Evolutionary conservation across 2,888 invertebrate genomes (phyloP).

Genomic region (Zelleria hepariella): DNA sequence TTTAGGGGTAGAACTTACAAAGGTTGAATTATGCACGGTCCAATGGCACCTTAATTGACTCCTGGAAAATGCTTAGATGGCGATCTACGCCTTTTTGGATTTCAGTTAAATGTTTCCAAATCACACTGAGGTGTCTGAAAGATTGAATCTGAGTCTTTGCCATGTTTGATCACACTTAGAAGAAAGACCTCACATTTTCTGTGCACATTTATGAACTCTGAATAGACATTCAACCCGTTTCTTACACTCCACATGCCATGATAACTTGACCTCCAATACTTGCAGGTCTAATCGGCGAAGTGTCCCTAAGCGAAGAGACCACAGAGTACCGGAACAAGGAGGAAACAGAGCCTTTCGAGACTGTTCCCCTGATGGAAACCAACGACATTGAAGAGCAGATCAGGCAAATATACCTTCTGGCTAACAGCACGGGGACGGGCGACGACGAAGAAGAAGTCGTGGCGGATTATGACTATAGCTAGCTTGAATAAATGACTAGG

Average conservation of each 20-base stretch:
- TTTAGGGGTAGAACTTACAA: too few species aligned
- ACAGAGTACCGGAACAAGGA: conserved; percentile 30
- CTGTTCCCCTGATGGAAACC: conserved; percentile 30
- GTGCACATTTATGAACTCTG: too few species aligned
- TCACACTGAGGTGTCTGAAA: too few species aligned
- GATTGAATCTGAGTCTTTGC: too few species aligned
- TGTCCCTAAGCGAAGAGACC: conserved; percentile 32
- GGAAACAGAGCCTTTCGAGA: conserved; percentile 30
- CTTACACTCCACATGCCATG: neutral
- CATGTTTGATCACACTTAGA: too few species aligned
- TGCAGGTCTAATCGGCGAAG: conserved; percentile 44
- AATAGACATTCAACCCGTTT: neutral
- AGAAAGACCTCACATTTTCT: too few species aligned
- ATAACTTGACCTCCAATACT: neutral
- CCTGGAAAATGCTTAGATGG: too few species aligned
- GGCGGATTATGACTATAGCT: conserved; percentile 38
- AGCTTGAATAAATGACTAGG: neutral
- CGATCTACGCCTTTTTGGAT: too few species aligned
- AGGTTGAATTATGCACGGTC: too few species aligned
- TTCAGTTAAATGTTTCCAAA: too few species aligned
- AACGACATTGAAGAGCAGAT: conserved; percentile 41
- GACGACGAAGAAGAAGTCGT: conserved; percentile 35
- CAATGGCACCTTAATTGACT: too few species aligned
- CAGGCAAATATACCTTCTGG: conserved; percentile 43
- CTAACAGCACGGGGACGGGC: conserved; percentile 31